Evolutionary conservation across 2,888 invertebrate species (phyloP), one percentile per base, ranked within the genome.

Genomic region (Tholera decimalis): DNA sequence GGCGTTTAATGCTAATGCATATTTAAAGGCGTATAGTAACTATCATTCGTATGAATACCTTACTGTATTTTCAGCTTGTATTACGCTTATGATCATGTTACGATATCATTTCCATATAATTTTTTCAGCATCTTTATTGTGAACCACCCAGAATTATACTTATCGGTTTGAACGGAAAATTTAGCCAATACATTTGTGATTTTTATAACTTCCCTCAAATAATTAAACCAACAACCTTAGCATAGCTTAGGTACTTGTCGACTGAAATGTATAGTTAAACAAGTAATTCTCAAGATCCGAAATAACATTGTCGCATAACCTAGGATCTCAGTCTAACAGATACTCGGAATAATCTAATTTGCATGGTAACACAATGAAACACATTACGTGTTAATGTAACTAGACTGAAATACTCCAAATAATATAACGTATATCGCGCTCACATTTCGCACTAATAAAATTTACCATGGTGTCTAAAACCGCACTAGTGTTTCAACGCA

Each of bases 1-100:
- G 46, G 37, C 49, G 33, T 43, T 71, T 81, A 77, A 77, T 81
- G 78, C 69, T 64, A 73, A 78, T 76, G 62, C 76, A 68, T 72
- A 61, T 67, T 67, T 55, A 65, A 72, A 73, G 66, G 49, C 39
- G 24, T 49, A 51, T 37, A 47, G 30, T 44, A 72, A 61, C 37
- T 51, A 47, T 47, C 8, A 35, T 39, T 30, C 37, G 26, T n/a
- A 20, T 24, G 11, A 30, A 11, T 11, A 11, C 3, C 33, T 18
- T 43, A 3, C 22, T 60, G 37, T 37, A 15, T 43, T 53, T 22
- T 2, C 26, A 51, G 30, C 51, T 64, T 11, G 6, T 22, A 11
- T 9, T 26, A 22, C 9, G 7, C 8, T 20, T 44, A 26, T 24
- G 22, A 22, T 35, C 28, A 22, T 53, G 8, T 35, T 22, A 22